Conservation (phyloP, 2,113 vertebrate genomes). For the Camelus dromedarius region DNA sequence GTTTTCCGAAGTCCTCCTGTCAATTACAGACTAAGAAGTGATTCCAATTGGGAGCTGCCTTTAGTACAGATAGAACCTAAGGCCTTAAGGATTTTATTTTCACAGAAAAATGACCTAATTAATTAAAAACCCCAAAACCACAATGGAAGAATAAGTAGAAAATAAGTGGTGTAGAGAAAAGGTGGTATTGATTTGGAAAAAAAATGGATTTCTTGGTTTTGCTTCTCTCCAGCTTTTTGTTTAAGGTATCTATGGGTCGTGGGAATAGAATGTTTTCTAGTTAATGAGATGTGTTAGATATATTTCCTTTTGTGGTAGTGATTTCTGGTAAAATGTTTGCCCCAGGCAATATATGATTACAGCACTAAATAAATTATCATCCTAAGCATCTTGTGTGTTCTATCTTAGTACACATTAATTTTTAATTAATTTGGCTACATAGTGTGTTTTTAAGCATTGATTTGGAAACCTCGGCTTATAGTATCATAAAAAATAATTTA, state of each 20-base stretch:
- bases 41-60: not conserved
- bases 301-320: constrained; percentile 53
- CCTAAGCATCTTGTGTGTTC: constrained; percentile 41
- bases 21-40: not conserved
- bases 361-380: constrained; percentile 64
- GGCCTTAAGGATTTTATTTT: constrained; percentile 40
- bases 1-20: not conserved
- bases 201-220: constrained; percentile 35
- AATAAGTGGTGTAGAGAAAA: constrained; percentile 59
- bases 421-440: constrained; percentile 63
- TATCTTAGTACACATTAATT: constrained; percentile 35
- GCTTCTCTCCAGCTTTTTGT: constrained; percentile 24
- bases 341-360: not conserved
- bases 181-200: constrained; percentile 41
- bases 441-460: constrained; percentile 49
- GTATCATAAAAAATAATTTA: constrained; percentile 27
- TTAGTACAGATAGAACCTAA: not conserved
- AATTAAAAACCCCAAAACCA: constrained; percentile 67
- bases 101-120: constrained; percentile 59
- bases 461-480: constrained; percentile 6
- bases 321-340: constrained; percentile 62
- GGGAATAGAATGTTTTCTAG: constrained; percentile 33
- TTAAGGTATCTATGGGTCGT: not conserved
- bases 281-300: constrained; percentile 44
- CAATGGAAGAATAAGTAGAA: constrained; percentile 62